A percentile compares a stretch with the other conserved stretches of the same genome.
Evolutionary conservation across 2,113 vertebrate genomes (phyloP).

Genomic region (Sinocyclocheilus anophthalmus): DNA sequence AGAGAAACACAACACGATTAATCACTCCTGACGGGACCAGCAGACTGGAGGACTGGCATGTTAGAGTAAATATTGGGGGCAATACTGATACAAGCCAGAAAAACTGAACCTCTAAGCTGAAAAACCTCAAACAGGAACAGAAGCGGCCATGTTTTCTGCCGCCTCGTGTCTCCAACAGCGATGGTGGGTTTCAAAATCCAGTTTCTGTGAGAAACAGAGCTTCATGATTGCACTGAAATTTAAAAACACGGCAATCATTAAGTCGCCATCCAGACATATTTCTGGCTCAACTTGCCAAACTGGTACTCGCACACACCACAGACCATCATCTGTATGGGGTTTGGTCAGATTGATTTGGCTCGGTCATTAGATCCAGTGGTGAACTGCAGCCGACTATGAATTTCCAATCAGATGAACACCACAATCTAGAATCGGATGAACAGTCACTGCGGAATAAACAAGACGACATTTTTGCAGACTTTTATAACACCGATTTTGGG

Average conservation of each 20-base stretch:
- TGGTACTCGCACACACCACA: not conserved
- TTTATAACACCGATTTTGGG: not conserved
- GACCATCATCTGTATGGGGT: conserved; percentile 12
- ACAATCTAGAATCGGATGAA: too few species aligned
- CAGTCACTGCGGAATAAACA: not conserved
- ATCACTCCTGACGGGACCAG: conserved; percentile 16
- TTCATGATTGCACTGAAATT: conserved; percentile 62
- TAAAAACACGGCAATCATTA: conserved; percentile 46
- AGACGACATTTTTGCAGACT: not conserved
- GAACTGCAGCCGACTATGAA: not conserved
- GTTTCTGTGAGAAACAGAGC: conserved; percentile 41
- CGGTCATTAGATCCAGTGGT: not conserved
- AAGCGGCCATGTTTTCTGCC: not conserved
- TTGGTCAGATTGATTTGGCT: conserved; percentile 7
- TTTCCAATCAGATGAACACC: not conserved
- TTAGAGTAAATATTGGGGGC: conserved; percentile 37
- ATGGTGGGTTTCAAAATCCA: conserved; percentile 45
- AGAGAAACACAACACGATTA: conserved; percentile 5
- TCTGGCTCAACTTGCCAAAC: conserved; percentile 18
- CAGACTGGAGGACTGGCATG: conserved; percentile 33
- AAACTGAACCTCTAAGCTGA: conserved; percentile 36
- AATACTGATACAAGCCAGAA: conserved; percentile 36
- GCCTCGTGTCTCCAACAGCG: conserved; percentile 42
- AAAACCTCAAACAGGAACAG: conserved; percentile 6
- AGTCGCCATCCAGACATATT: conserved; percentile 55